These are phyloP conservation scores for Ceratosolen fusciceps DNA, from an alignment of 1,140 invertebrate species.

Conservation along the genomic window DNA sequence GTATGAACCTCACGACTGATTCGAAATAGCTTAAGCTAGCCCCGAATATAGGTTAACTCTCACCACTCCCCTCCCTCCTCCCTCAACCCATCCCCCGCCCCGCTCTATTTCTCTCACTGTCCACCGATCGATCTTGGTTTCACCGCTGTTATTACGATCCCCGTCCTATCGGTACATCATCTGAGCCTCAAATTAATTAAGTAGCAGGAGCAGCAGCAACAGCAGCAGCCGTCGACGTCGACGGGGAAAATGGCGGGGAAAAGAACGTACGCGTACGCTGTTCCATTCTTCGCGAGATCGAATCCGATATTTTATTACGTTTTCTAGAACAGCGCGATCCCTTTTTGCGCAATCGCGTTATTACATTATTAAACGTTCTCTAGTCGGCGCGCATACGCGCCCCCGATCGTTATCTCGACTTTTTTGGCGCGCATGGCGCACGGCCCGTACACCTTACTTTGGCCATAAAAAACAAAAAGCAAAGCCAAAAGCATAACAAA, in stretches of 20 bases:
- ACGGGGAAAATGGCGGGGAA: too few species aligned
- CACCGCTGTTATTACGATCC: background rate
- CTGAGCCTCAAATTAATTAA: background rate
- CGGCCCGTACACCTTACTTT: too few species aligned
- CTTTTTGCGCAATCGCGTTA: slow-evolving; percentile 40
- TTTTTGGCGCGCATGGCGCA: background rate
- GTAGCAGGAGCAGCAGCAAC: too few species aligned
- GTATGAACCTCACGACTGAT: background rate
- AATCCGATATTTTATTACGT: background rate
- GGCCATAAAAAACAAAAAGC: too few species aligned
- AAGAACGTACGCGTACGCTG: background rate
- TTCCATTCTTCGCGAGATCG: too few species aligned
- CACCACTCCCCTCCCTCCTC: background rate
- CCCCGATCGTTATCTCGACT: slow-evolving; percentile 33
- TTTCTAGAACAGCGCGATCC: slow-evolving; percentile 15
- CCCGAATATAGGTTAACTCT: slow-evolving; percentile 28
- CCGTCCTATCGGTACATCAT: background rate
- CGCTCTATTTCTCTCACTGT: background rate
- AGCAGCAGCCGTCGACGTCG: background rate
- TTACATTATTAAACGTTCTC: slow-evolving; percentile 16
- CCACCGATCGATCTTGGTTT: too few species aligned
- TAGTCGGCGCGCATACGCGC: background rate
- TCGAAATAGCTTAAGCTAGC: background rate
- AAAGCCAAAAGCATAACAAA: too few species aligned
- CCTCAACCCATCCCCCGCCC: slow-evolving; percentile 11